phyloP scores from a whole-genome alignment of 1,140 invertebrate species.

The Sinonovacula constricta region DNA sequence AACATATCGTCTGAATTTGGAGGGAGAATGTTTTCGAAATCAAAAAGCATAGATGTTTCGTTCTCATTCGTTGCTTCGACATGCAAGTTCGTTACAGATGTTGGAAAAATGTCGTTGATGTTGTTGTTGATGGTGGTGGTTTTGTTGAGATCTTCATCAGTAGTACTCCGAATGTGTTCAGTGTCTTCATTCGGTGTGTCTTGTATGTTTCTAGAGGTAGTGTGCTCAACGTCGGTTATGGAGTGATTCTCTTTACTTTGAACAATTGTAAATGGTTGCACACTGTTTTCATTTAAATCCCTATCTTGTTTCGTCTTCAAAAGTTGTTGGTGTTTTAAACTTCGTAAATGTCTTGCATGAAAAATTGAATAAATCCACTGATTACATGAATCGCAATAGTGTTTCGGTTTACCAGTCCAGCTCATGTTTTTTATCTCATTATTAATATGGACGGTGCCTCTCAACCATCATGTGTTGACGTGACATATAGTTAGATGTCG shows the following conservation, averaged over 20 bases:
- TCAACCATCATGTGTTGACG: too few relatives aligned
- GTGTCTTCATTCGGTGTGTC: background rate
- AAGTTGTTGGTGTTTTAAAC: slow-evolving; percentile 13
- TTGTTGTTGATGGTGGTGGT: background rate
- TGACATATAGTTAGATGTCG: too few relatives aligned
- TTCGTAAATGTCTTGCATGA: too few relatives aligned
- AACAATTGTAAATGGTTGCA: background rate
- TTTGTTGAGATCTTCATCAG: background rate
- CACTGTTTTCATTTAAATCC: background rate
- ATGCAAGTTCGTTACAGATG: background rate
- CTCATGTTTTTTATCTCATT: too few relatives aligned
- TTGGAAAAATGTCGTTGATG: background rate
- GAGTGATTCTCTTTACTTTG: background rate
- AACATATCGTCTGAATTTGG: background rate
- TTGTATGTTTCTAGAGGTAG: background rate
- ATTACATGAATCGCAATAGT: too few relatives aligned
- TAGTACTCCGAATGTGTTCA: background rate
- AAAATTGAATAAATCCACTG: too few relatives aligned
- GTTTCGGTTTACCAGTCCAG: too few relatives aligned
- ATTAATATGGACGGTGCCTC: too few relatives aligned
- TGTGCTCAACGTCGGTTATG: background rate
- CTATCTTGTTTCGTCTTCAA: background rate
- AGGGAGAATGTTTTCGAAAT: background rate
- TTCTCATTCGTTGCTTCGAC: background rate
- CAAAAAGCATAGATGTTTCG: background rate